These are phyloP conservation scores for Pycnonotus jocosus DNA, from an alignment of 2,113 vertebrate genomes.

Conservation along the genomic window DNA sequence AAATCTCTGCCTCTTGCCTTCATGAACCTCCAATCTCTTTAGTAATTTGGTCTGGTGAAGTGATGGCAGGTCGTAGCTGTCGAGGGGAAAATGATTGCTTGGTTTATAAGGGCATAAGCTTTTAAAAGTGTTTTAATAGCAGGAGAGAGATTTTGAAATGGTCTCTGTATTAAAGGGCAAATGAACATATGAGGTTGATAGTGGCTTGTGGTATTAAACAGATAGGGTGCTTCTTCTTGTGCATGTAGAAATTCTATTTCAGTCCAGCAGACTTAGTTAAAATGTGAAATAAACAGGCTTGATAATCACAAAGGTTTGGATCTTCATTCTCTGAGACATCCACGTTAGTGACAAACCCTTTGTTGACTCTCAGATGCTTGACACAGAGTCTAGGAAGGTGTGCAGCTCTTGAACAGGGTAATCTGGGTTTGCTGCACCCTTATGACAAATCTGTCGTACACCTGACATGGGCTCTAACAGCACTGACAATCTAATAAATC, in stretches of 20 bases:
- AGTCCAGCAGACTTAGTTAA: neutral
- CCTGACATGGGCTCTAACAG: neutral
- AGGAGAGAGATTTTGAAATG: conserved; percentile 28
- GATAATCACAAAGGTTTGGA: neutral
- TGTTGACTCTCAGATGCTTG: neutral
- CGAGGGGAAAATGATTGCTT: neutral
- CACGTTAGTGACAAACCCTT: neutral
- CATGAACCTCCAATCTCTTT: neutral
- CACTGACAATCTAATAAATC: conserved; percentile 28
- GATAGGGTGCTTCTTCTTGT: neutral
- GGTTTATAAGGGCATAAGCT: conserved; percentile 9
- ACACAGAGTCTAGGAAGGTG: neutral
- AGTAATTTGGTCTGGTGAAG: neutral
- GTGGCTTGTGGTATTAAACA: neutral
- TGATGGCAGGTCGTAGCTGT: neutral
- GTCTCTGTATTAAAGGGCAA: neutral
- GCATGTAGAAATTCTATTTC: neutral
- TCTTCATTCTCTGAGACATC: neutral
- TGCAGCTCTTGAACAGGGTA: neutral
- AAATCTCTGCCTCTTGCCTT: neutral
- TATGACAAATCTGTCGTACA: neutral
- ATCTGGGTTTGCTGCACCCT: neutral
- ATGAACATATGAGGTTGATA: neutral
- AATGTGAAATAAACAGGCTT: neutral
- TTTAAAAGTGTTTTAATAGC: conserved; percentile 32